Percentiles rank a stretch among this genome's conserved stretches.
These are phyloP conservation scores for Sebastiscus tertius DNA, from an alignment of 2,797 vertebrate genomes.

Conservation along the genomic window DNA sequence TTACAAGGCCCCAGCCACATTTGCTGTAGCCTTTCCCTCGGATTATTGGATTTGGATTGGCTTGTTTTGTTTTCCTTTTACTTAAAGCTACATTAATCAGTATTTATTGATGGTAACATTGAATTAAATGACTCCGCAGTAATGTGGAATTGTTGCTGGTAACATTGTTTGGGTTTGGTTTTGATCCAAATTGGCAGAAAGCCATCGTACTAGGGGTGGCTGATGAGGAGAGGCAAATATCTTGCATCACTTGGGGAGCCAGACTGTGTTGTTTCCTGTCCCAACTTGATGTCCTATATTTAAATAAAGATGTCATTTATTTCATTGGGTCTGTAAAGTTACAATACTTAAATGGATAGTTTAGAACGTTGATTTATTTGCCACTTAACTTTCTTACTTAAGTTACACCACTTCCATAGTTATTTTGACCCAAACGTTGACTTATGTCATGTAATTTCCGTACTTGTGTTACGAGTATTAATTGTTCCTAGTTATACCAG, in stretches of 20 bases:
- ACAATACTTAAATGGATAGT: not conserved
- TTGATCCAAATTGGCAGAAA: constrained; percentile 22
- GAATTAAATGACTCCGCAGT: constrained; percentile 34
- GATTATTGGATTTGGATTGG: constrained; percentile 70
- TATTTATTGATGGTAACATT: constrained; percentile 48
- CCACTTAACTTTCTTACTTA: too few species aligned
- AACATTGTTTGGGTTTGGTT: constrained; percentile 27
- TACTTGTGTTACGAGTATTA: too few species aligned
- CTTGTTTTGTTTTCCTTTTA: constrained; percentile 60
- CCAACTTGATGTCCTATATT: not conserved
- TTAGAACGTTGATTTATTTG: too few species aligned
- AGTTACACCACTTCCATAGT: too few species aligned
- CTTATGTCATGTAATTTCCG: too few species aligned
- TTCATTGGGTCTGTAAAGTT: not conserved
- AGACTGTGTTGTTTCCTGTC: not conserved
- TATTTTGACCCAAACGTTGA: too few species aligned
- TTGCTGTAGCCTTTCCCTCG: constrained; percentile 29
- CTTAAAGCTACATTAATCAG: constrained; percentile 46
- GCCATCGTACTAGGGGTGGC: not conserved
- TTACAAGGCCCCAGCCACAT: constrained; percentile 49
- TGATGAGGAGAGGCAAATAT: constrained; percentile 7
- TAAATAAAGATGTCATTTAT: not conserved
- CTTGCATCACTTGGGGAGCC: not conserved
- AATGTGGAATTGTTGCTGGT: constrained; percentile 31
- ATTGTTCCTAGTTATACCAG: too few species aligned